Percentiles rank a stretch among this genome's conserved stretches.
Conservation (phyloP, 1,140 invertebrate species). For the Paralvinella palmiformis region DNA sequence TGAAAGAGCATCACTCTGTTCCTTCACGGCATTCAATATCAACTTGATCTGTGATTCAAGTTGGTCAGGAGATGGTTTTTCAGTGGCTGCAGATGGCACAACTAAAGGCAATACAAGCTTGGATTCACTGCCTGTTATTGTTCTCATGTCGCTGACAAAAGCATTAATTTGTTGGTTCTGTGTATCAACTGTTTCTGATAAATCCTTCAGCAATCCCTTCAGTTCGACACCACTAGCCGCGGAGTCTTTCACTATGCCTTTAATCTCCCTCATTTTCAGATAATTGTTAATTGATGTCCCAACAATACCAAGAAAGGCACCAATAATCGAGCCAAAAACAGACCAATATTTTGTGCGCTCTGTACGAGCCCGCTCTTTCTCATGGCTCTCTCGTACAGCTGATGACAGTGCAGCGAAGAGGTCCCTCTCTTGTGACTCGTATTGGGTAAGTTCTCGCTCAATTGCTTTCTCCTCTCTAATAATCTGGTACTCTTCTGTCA, state of each 20-base stretch:
- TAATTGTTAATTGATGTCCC: conserved; percentile 63
- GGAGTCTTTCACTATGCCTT: conserved; percentile 55
- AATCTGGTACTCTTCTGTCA: conserved; percentile 53
- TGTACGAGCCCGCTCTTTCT: conserved; percentile 65
- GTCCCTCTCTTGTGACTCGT: conserved; percentile 59
- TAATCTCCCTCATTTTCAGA: conserved; percentile 61
- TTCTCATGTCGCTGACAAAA: conserved; percentile 29
- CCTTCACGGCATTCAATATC: conserved; percentile 26
- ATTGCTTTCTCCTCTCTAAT: conserved; percentile 47
- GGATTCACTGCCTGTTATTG: not conserved
- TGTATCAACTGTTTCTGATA: conserved; percentile 26
- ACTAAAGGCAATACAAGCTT: not conserved
- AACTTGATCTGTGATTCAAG: conserved; percentile 28
- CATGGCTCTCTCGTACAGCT: conserved; percentile 65
- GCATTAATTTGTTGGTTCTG: conserved; percentile 34
- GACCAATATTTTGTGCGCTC: conserved; percentile 75
- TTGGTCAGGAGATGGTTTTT: not conserved
- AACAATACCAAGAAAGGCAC: conserved; percentile 62
- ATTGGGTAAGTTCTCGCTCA: conserved; percentile 35
- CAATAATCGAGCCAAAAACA: conserved; percentile 64
- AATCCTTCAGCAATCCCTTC: conserved; percentile 22
- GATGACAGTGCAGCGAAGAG: conserved; percentile 62
- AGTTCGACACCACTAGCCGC: conserved; percentile 27
- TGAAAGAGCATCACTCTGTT: conserved; percentile 22
- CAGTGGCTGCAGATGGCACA: not conserved